Base-by-base conservation (phyloP, 2,888 invertebrate species). In the Drosophila atripex region DNA sequence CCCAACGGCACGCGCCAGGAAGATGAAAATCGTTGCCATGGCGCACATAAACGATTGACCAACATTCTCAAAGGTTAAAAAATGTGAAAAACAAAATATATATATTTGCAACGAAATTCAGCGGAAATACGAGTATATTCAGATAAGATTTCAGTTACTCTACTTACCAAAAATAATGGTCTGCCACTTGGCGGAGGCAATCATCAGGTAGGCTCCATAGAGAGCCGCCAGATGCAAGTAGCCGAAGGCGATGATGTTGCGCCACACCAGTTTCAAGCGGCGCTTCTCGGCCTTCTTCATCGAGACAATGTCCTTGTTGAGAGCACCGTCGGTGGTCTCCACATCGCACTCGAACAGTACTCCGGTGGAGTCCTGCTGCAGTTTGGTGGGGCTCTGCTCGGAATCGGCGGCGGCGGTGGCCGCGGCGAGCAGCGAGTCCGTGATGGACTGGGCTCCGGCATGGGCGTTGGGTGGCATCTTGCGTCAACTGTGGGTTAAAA, bases 181-280 rank as follows among this genome's bases (percentile, higher is more conserved):
- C 76, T 92, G 92, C 92, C 95, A 93, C 93, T 95, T 95, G 32
- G 96, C 96, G 4, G 95, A 95, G 55, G 95, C 94, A 30, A 96
- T 91, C 89, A 94, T 93, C 16, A 96, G 93, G 90, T 95, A 96
- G 4, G 94, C 90, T 53, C 97, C 97, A 88, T 96, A 96, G 0
- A 96, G 56, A 0, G 96, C 95, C 2, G 95, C 95, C 51, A 94
- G 39, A 89, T 97, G 97, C 69, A 97, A 93, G 88, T 95, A 95
- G 8, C 93, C 92, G 88, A 97, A 97, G 1, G 95, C 93, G n/a
- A 95, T 91, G 51, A 97, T 95, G 89, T 97, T 97, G 76, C 95
- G 93, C 97, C 97, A 97, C 7, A 97, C 97, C 49, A 95, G 90
- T 88, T 93, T 92, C 38, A 93, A 89, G 64, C 94, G 93, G 45